Evolutionary conservation across 2,113 vertebrate species (phyloP).

Genomic region (Bubo scandiacus): DNA sequence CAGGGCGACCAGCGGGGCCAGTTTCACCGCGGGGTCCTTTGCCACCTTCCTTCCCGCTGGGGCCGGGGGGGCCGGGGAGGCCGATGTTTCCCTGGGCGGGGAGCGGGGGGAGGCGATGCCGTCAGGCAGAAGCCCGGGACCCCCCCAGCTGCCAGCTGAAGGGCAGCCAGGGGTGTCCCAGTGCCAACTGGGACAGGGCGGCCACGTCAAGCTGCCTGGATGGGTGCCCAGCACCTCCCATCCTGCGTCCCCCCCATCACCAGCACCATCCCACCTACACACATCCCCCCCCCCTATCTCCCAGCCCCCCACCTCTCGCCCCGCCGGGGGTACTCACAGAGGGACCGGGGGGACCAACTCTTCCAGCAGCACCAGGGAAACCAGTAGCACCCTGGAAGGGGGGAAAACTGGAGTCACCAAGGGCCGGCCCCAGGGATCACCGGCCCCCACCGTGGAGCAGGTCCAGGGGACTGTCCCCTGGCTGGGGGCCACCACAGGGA

Average conservation of each 20-base stretch:
- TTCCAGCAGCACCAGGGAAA: slow-evolving; percentile 91
- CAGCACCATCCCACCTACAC: not conserved
- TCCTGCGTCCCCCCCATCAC: not conserved
- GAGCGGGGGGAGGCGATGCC: not conserved
- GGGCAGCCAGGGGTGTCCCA: not conserved
- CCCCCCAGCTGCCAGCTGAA: not conserved
- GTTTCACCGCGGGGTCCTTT: slow-evolving; percentile 93
- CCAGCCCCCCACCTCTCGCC: not conserved
- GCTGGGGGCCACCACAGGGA: not conserved
- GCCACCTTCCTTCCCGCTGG: slow-evolving; percentile 88
- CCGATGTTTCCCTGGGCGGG: slow-evolving; percentile 83
- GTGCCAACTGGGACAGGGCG: not conserved
- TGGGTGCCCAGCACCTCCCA: not conserved
- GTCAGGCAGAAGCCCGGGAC: not conserved
- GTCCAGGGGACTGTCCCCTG: not conserved
- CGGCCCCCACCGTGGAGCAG: not conserved
- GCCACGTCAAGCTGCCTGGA: not conserved
- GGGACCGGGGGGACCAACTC: slow-evolving; percentile 92
- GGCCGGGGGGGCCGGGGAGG: slow-evolving; percentile 84
- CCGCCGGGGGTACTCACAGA: slow-evolving; percentile 77
- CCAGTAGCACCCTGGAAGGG: slow-evolving; percentile 91
- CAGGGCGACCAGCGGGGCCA: slow-evolving; percentile 87
- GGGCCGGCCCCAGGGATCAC: fast-evolving
- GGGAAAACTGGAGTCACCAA: fast-evolving
- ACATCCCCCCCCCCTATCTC: too few relatives aligned